Percentiles rank a stretch among this genome's conserved stretches.
Evolutionary conservation across 1,140 invertebrate species (phyloP).

Genomic region (Myzus persicae): DNA sequence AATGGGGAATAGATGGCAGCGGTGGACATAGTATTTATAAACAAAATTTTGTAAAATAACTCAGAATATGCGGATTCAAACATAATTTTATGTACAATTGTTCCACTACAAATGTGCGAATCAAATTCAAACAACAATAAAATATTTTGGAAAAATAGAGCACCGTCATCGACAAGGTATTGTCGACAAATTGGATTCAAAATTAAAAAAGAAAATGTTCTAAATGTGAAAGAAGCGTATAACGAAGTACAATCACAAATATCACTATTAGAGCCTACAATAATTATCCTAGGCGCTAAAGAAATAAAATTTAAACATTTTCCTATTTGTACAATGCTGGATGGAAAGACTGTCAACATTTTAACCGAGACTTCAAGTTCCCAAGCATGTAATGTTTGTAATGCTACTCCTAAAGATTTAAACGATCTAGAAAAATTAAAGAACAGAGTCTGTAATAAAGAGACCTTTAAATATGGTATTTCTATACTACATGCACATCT

Average conservation of each 20-base stretch:
- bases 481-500: no score
- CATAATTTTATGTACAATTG: slow-evolving; percentile 25
- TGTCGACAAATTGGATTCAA: no score
- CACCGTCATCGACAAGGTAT: no score
- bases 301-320: slow-evolving; percentile 30
- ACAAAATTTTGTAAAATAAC: no score
- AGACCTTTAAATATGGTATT: slow-evolving; percentile 16
- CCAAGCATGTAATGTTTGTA: slow-evolving; percentile 26
- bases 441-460: slow-evolving; percentile 8
- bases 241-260: background rate
- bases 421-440: slow-evolving; percentile 33
- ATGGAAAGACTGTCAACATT: slow-evolving; percentile 21
- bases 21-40: no score
- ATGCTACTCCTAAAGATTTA: slow-evolving; percentile 29
- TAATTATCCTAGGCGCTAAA: background rate
- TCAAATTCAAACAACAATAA: background rate
- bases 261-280: background rate
- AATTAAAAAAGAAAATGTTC: background rate
- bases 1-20: no score
- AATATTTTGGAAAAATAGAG: background rate
- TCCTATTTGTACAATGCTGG: slow-evolving; percentile 21
- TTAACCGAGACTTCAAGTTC: slow-evolving; percentile 3
- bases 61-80: no score
- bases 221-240: slow-evolving; percentile 3
- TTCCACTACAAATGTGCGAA: slow-evolving; percentile 20